Evolutionary conservation across 2,113 vertebrate genomes (phyloP).

Genomic region (Chinchilla lanigera): DNA sequence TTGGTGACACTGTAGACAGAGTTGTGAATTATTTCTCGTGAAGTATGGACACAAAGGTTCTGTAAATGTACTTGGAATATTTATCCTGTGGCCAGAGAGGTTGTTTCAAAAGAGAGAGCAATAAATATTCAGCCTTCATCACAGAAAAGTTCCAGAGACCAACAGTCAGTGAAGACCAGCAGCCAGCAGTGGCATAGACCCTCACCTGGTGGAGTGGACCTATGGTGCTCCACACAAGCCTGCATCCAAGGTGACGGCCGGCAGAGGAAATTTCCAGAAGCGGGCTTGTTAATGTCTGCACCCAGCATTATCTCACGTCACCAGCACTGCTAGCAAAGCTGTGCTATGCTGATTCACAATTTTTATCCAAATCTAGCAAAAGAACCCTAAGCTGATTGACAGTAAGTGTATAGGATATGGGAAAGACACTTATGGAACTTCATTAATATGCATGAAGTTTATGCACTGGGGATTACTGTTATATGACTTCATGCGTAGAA

Average conservation of each 20-base stretch:
- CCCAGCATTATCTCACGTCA: background rate
- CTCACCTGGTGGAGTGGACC: background rate
- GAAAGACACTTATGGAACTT: background rate
- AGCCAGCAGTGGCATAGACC: background rate
- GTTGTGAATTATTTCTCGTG: background rate
- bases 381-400: background rate
- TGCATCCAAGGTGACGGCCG: background rate
- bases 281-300: background rate
- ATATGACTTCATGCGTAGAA: background rate
- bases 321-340: background rate
- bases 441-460: background rate
- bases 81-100: background rate
- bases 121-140: background rate
- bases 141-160: background rate
- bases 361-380: background rate
- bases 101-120: background rate
- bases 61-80: background rate
- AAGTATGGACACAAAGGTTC: background rate
- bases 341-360: background rate
- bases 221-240: background rate
- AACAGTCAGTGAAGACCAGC: background rate
- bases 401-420: background rate
- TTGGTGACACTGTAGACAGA: background rate
- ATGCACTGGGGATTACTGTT: background rate
- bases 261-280: background rate